A percentile compares a stretch with the other conserved stretches of the same genome.
phyloP scores from a whole-genome alignment of 2,797 vertebrate genomes.

The Liparis tanakae region DNA sequence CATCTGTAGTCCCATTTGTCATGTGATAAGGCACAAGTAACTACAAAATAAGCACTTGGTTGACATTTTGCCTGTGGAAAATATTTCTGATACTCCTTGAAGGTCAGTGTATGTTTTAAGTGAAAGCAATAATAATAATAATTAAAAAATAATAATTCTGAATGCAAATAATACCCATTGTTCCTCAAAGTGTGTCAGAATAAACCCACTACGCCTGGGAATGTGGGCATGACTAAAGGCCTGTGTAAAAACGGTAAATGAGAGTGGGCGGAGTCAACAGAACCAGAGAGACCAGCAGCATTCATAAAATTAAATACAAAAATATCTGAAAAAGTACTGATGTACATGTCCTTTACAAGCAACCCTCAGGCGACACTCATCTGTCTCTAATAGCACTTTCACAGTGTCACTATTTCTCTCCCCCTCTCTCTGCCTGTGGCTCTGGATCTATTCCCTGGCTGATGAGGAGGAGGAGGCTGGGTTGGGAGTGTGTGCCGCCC shows the following conservation, averaged over 20 bases:
- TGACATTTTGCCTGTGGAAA: not conserved
- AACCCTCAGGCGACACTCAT: conserved; percentile 53
- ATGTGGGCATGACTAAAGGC: conserved; percentile 17
- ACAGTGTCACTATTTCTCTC: conserved; percentile 46
- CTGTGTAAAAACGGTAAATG: conserved; percentile 34
- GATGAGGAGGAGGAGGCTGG: conserved; percentile 34
- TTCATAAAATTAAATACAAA: conserved; percentile 18
- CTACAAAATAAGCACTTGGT: not conserved
- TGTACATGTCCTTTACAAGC: conserved; percentile 54
- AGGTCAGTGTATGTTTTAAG: not conserved
- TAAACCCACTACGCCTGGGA: conserved; percentile 11
- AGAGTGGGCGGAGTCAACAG: conserved; percentile 21
- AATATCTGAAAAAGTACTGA: conserved; percentile 22
- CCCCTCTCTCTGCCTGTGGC: conserved; percentile 44
- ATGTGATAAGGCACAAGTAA: not conserved
- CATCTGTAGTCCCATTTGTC: no score
- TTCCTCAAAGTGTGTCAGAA: not conserved
- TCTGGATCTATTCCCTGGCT: conserved; percentile 47
- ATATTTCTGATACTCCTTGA: not conserved
- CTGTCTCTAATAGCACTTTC: conserved; percentile 54
- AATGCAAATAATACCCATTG: conserved; percentile 1
- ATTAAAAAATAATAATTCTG: not conserved
- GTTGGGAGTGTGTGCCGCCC: conserved; percentile 53
- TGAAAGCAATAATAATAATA: not conserved
- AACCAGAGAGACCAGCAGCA: conserved; percentile 9